A percentile compares a stretch with the other conserved stretches of the same genome.
Evolutionary conservation across 2,113 vertebrate genomes (phyloP).

Genomic region (Elachura formosa): DNA sequence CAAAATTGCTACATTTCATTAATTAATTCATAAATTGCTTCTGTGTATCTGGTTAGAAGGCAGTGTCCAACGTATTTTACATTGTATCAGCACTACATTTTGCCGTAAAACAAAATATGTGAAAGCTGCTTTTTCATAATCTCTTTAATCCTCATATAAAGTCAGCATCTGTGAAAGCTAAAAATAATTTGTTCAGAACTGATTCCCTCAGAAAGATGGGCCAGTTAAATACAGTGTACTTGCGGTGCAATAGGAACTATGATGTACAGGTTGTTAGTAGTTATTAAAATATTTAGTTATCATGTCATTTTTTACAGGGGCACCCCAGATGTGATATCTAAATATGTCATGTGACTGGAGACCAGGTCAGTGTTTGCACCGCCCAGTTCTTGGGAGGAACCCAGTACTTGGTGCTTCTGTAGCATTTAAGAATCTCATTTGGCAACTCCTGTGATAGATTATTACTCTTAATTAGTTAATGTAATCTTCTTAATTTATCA

Average conservation of each 20-base stretch:
- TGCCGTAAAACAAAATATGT: not conserved
- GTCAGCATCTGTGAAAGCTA: constrained; percentile 20
- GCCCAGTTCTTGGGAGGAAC: not conserved
- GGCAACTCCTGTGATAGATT: not conserved
- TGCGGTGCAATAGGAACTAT: not conserved
- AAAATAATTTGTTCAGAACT: constrained; percentile 23
- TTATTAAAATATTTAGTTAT: not conserved
- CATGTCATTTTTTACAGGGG: not conserved
- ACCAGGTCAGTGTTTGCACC: not conserved
- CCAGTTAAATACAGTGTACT: not conserved
- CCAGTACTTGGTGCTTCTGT: not conserved
- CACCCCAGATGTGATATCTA: not conserved
- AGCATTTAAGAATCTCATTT: not conserved
- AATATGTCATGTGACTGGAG: not conserved
- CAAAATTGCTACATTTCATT: not conserved
- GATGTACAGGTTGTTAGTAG: not conserved
- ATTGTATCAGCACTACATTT: not conserved
- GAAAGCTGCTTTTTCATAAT: constrained; percentile 49
- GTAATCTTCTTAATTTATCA: not conserved
- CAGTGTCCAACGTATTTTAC: not conserved
- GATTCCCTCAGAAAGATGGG: not conserved
- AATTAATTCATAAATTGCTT: not conserved
- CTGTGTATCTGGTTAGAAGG: not conserved
- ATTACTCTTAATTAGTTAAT: not conserved
- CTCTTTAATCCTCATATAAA: constrained; percentile 27